Percentiles rank a stretch among this genome's conserved stretches.
Evolutionary conservation across 2,888 invertebrate species (phyloP).

Genomic region (Apocheima hispidaria): DNA sequence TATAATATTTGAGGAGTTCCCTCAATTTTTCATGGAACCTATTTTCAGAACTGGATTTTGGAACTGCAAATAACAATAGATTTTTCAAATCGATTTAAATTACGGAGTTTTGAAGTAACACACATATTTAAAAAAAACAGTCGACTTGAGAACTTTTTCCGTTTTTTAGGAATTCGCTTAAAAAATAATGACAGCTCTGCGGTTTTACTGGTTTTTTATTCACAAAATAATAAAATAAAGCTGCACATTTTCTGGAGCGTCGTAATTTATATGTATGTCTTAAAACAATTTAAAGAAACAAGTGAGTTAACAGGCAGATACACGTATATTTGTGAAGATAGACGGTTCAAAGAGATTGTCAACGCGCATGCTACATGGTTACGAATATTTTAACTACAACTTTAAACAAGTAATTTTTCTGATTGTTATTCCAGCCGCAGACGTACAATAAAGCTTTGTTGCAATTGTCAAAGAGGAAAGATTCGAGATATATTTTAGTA

Average conservation of each 20-base stretch:
- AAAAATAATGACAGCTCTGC: conserved; percentile 8
- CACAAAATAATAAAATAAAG: conserved; percentile 10
- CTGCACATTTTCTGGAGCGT: neutral
- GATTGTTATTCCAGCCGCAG: conserved; percentile 3
- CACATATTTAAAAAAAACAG: too few relatives aligned
- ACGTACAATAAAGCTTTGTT: conserved; percentile 15
- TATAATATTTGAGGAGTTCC: too few relatives aligned
- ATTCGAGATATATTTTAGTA: conserved; percentile 2
- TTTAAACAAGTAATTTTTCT: conserved; percentile 1
- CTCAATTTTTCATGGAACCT: too few relatives aligned
- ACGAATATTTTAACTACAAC: neutral
- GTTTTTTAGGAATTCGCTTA: too few relatives aligned
- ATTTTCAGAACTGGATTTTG: too few relatives aligned
- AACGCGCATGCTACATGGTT: neutral
- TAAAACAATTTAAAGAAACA: neutral
- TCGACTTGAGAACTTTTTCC: too few relatives aligned
- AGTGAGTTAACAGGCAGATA: neutral
- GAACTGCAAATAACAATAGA: too few relatives aligned
- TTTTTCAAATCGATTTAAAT: too few relatives aligned
- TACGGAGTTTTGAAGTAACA: too few relatives aligned
- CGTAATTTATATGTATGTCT: conserved; percentile 2
- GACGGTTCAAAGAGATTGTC: neutral
- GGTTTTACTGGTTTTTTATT: conserved; percentile 22
- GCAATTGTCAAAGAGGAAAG: conserved; percentile 3
- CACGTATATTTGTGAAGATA: neutral